Evolutionary conservation across 2,113 vertebrate species (phyloP).

Genomic region (Pristiophorus japonicus): DNA sequence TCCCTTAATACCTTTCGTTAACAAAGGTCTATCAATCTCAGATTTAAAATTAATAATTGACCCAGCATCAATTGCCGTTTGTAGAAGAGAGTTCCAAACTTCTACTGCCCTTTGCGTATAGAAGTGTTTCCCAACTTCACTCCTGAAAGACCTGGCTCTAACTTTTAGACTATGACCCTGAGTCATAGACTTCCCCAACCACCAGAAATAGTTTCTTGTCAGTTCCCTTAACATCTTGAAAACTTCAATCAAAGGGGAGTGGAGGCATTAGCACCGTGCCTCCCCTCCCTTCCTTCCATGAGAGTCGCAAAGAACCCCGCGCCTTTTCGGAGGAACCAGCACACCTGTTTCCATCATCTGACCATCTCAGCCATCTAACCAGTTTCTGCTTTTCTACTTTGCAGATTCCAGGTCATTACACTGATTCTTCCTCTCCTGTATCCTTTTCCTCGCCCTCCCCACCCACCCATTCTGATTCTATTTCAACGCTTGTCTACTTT

Average conservation of each 20-base stretch:
- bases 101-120: not conserved
- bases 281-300: not conserved
- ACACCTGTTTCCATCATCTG: not conserved
- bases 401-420: not conserved
- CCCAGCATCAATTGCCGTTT: not conserved
- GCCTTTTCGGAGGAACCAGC: not conserved
- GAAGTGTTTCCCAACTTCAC: not conserved
- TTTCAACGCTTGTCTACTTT: not conserved
- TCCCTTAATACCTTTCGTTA: not conserved
- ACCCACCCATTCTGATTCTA: not conserved
- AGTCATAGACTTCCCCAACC: not conserved
- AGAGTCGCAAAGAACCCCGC: not conserved
- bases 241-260: no score
- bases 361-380: not conserved
- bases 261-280: not conserved
- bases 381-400: not conserved
- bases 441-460: not conserved
- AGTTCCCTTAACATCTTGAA: not conserved
- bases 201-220: not conserved
- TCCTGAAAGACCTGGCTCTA: not conserved
- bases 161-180: not conserved
- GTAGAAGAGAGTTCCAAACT: not conserved
- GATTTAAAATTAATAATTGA: not conserved
- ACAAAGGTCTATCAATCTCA: not conserved
- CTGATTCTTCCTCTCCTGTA: not conserved